A percentile compares a stretch with the other conserved stretches of the same genome.
Conservation (phyloP, 2,888 invertebrate species). For the Rhamnusium bicolor region DNA sequence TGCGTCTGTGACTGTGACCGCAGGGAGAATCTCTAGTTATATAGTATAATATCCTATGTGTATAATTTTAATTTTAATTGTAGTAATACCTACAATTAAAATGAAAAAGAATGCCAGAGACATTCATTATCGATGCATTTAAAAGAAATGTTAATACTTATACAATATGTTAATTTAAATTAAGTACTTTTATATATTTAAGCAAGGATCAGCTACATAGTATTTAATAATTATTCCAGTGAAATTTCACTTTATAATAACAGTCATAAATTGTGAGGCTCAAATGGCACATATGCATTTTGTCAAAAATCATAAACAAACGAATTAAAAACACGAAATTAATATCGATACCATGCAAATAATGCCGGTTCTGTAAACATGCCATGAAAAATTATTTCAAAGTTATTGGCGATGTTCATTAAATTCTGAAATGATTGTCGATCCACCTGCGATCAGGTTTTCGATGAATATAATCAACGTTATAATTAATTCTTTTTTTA, state of each 20-base stretch:
- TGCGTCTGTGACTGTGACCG: too few relatives aligned
- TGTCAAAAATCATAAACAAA: background rate
- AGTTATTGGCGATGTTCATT: constrained; percentile 22
- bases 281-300: background rate
- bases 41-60: too few relatives aligned
- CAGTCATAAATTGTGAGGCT: background rate
- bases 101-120: background rate
- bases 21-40: too few relatives aligned
- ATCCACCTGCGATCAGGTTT: constrained; percentile 28
- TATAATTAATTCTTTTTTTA: constrained; percentile 31
- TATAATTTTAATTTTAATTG: too few relatives aligned
- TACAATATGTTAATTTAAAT: background rate
- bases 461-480: constrained; percentile 30
- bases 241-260: background rate
- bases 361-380: constrained; percentile 16
- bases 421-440: constrained; percentile 11
- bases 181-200: background rate
- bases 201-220: background rate
- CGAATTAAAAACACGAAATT: constrained; percentile 8
- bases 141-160: background rate
- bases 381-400: constrained; percentile 13
- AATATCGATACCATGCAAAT: constrained; percentile 15
- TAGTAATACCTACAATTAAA: too few relatives aligned
- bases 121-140: background rate
- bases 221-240: background rate